Conservation (phyloP, 2,113 vertebrate genomes). For the Capricornis sumatraensis region DNA sequence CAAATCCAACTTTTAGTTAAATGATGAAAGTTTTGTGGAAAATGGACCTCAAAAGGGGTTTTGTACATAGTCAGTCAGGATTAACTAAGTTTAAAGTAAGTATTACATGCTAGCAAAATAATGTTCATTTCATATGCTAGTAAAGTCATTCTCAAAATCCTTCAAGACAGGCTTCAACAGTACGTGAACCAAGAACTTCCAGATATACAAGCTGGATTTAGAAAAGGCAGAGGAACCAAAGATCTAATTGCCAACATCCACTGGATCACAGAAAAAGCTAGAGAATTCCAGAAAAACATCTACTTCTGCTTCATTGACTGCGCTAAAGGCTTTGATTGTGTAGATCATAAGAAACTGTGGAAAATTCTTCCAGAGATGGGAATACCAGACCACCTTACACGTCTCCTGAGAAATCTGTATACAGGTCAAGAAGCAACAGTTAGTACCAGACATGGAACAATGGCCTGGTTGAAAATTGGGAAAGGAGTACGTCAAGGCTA, state of each 20-base stretch:
- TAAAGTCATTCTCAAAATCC: not conserved
- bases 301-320: not conserved
- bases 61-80: not conserved
- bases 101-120: not conserved
- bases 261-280: not conserved
- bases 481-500: not conserved
- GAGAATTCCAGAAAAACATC: not conserved
- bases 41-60: not conserved
- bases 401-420: not conserved
- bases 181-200: not conserved
- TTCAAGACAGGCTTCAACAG: not conserved
- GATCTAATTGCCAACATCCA: not conserved
- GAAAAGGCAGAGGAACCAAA: not conserved
- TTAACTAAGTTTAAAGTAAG: not conserved
- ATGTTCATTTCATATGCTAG: not conserved
- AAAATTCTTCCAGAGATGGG: not conserved
- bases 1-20: not conserved
- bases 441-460: not conserved
- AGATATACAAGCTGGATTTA: not conserved
- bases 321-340: not conserved
- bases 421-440: not conserved
- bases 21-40: not conserved
- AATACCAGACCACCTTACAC: not conserved
- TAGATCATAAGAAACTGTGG: not conserved
- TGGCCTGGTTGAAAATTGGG: not conserved